Conservation (phyloP, 2,113 vertebrate genomes). For the Malurus cyaneus region DNA sequence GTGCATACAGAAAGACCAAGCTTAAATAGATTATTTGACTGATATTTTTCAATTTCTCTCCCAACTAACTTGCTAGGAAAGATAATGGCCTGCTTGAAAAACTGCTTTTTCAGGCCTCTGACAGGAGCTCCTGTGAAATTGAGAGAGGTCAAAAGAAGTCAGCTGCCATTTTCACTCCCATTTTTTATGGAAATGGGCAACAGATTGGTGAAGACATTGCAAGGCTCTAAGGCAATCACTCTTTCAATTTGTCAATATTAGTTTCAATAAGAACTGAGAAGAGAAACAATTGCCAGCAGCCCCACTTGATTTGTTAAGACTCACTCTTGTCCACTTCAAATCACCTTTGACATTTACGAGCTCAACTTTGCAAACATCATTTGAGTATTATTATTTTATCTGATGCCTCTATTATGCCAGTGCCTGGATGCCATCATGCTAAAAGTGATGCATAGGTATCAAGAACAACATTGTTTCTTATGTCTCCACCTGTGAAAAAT, state of each 20-base stretch:
- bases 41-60: constrained; percentile 68
- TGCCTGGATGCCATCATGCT: background rate
- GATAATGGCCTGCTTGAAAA: constrained; percentile 68
- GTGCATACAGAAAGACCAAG: background rate
- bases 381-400: constrained; percentile 63
- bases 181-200: constrained; percentile 74
- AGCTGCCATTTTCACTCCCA: constrained; percentile 72
- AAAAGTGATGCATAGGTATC: background rate
- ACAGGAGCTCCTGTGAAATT: constrained; percentile 53
- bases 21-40: constrained; percentile 39
- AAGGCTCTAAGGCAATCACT: constrained; percentile 60
- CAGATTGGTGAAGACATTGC: constrained; percentile 57
- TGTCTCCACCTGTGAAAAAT: background rate
- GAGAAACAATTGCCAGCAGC: constrained; percentile 61
- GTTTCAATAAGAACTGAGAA: constrained; percentile 56
- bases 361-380: constrained; percentile 53
- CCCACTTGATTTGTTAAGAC: constrained; percentile 57
- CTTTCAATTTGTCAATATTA: constrained; percentile 70
- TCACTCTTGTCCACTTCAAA: constrained; percentile 63
- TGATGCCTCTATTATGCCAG: constrained; percentile 31
- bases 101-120: constrained; percentile 52
- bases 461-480: background rate
- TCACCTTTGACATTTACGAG: constrained; percentile 60
- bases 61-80: constrained; percentile 55
- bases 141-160: constrained; percentile 71